These are phyloP conservation scores for Taenaris catops DNA, from an alignment of 2,888 invertebrate genomes.

Conservation along the genomic window DNA sequence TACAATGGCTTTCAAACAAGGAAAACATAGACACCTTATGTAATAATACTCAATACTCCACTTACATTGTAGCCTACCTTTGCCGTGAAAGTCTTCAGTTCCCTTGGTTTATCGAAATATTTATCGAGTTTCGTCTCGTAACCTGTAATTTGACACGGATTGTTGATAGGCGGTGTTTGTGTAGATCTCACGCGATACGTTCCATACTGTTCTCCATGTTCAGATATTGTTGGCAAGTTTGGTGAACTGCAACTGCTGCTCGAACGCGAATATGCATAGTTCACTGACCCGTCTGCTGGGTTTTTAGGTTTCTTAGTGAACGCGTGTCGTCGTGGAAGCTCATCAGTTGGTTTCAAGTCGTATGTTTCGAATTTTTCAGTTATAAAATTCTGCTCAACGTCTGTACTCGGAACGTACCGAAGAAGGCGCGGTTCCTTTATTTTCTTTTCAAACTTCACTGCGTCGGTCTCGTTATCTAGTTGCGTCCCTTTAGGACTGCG, in stretches of 20 bases:
- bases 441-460: slow-evolving; percentile 65
- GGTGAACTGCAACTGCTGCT: slow-evolving; percentile 70
- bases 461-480: slow-evolving; percentile 67
- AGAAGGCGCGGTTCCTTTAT: slow-evolving; percentile 62
- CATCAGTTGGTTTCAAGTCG: slow-evolving; percentile 56
- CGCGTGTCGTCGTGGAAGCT: slow-evolving; percentile 52
- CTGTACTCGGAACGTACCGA: slow-evolving; percentile 62
- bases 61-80: slow-evolving; percentile 43
- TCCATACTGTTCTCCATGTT: slow-evolving; percentile 61
- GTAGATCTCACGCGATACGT: slow-evolving; percentile 50
- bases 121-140: slow-evolving; percentile 65
- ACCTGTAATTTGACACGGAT: slow-evolving; percentile 38
- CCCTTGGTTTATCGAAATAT: slow-evolving; percentile 61
- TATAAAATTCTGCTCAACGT: slow-evolving; percentile 60
- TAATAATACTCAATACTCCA: slow-evolving; percentile 7
- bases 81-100: slow-evolving; percentile 48
- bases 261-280: slow-evolving; percentile 66
- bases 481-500: slow-evolving; percentile 53
- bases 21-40: slow-evolving; percentile 3
- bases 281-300: slow-evolving; percentile 61
- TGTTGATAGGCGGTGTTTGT: slow-evolving; percentile 36
- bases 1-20: slow-evolving; percentile 7
- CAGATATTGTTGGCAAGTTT: slow-evolving; percentile 67
- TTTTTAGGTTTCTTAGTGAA: slow-evolving; percentile 68
- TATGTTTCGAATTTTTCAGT: slow-evolving; percentile 67